Evolutionary conservation across 2,797 vertebrate species (phyloP).

Genomic region (Cyprinodon diabolis): DNA sequence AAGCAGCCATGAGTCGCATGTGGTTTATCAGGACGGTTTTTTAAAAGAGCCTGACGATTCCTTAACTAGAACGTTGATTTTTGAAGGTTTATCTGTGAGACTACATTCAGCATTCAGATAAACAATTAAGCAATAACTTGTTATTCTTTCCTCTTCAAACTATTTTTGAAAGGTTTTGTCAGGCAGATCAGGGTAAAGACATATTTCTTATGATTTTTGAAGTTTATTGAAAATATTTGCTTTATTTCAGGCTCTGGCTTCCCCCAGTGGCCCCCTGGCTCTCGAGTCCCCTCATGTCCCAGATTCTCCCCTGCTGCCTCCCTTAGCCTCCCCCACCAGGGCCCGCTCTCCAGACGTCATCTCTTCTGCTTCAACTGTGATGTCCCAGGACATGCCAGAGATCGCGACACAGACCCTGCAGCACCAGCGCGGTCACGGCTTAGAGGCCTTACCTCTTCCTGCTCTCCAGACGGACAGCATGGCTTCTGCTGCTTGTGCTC

Average conservation of each 20-base stretch:
- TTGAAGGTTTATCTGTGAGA: too few relatives aligned
- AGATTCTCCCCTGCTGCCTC: conserved; percentile 87
- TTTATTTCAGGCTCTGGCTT: conserved; percentile 58
- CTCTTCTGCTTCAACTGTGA: conserved; percentile 95
- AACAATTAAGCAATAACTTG: too few relatives aligned
- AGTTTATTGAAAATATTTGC: too few relatives aligned
- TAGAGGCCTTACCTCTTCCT: conserved; percentile 74
- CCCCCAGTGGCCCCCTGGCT: conserved; percentile 78
- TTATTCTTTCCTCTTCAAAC: too few relatives aligned
- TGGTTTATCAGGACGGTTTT: too few relatives aligned
- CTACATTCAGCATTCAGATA: too few relatives aligned
- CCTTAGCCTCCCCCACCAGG: conserved; percentile 90
- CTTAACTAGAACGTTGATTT: too few relatives aligned
- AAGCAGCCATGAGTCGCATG: too few relatives aligned
- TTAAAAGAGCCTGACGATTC: too few relatives aligned
- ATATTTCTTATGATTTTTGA: neutral
- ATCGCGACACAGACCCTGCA: conserved; percentile 93
- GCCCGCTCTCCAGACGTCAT: conserved; percentile 97
- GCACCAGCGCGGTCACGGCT: conserved; percentile 61
- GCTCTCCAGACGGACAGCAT: conserved; percentile 88
- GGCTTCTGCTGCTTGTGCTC: conserved; percentile 92
- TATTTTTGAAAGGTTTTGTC: too few relatives aligned
- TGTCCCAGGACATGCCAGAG: conserved; percentile 97
- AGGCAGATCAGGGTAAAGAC: too few relatives aligned
- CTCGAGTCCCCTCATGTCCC: conserved; percentile 86